Conservation (phyloP, 2,888 invertebrate genomes). For the Lepidocyrtoides sp. region DNA sequence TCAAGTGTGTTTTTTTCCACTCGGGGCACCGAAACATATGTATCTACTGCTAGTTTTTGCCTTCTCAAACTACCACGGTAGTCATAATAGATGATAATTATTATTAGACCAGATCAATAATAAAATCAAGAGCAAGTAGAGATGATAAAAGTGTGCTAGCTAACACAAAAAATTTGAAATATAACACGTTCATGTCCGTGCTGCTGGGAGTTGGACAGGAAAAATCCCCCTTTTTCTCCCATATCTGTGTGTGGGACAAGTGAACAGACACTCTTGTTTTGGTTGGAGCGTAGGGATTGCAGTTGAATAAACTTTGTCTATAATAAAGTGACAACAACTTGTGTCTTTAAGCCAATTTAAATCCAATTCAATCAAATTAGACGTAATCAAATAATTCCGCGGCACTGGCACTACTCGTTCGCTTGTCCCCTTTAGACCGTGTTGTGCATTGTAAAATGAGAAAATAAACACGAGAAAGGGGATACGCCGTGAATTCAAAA, state of each 20-base stretch:
- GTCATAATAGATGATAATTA: slow-evolving; percentile 50
- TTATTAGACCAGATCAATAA: slow-evolving; percentile 62
- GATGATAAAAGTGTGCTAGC: neutral
- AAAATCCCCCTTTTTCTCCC: neutral
- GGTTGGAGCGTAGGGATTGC: slow-evolving; percentile 34
- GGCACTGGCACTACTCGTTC: slow-evolving; percentile 29
- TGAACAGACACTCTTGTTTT: slow-evolving; percentile 13
- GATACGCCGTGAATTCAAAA: neutral
- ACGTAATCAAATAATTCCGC: slow-evolving; percentile 74
- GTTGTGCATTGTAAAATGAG: neutral
- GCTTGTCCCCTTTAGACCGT: neutral
- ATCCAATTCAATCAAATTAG: slow-evolving; percentile 74
- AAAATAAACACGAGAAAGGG: neutral
- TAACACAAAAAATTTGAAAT: slow-evolving; percentile 31
- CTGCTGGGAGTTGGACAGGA: neutral
- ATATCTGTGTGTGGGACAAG: slow-evolving; percentile 36
- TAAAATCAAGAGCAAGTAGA: slow-evolving; percentile 53
- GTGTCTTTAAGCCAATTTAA: slow-evolving; percentile 76
- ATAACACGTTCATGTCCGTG: neutral
- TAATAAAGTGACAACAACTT: slow-evolving; percentile 68
- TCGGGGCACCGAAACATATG: slow-evolving; percentile 54
- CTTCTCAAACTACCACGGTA: neutral
- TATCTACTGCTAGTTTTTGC: neutral
- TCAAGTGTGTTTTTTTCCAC: slow-evolving; percentile 52
- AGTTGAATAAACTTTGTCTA: slow-evolving; percentile 59